Conservation (phyloP, 2,888 invertebrate species). For the Melieria crassipennis region DNA sequence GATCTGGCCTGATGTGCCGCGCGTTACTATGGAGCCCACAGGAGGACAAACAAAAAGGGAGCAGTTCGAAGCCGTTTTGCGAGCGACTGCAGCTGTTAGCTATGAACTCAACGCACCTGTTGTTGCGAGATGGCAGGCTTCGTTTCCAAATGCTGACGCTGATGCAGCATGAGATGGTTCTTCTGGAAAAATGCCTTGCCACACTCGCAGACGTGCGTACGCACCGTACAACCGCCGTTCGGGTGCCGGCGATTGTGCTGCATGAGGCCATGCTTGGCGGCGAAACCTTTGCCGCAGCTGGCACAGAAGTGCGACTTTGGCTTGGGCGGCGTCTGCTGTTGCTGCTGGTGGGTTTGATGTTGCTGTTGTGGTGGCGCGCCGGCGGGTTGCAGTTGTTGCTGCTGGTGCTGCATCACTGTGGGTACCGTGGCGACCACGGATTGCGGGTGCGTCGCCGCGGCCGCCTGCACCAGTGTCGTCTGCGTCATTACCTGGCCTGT, state of each 20-base stretch:
- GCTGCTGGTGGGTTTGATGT: conserved; percentile 43
- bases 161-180: conserved; percentile 83
- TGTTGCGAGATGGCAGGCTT: conserved; percentile 64
- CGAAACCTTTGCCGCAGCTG: conserved; percentile 84
- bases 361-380: conserved; percentile 46
- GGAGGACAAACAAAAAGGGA: no score
- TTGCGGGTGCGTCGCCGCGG: conserved; percentile 62
- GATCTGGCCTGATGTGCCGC: no score
- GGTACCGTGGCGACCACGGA: conserved; percentile 61
- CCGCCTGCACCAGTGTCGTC: conserved; percentile 65
- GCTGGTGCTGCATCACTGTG: conserved; percentile 57
- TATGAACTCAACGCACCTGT: conserved; percentile 51
- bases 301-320: conserved; percentile 82
- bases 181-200: conserved; percentile 89
- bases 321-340: conserved; percentile 66
- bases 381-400: conserved; percentile 65
- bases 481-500: conserved; percentile 66
- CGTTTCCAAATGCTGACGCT: conserved; percentile 75
- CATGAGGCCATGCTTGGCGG: conserved; percentile 82
- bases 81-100: conserved; percentile 19
- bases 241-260: conserved; percentile 84
- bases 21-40: no score
- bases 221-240: conserved; percentile 81
- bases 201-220: conserved; percentile 84
- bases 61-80: conserved; percentile 4